Evolutionary conservation across 1,140 invertebrate species (phyloP).

Genomic region (Drosophila rhopaloa): DNA sequence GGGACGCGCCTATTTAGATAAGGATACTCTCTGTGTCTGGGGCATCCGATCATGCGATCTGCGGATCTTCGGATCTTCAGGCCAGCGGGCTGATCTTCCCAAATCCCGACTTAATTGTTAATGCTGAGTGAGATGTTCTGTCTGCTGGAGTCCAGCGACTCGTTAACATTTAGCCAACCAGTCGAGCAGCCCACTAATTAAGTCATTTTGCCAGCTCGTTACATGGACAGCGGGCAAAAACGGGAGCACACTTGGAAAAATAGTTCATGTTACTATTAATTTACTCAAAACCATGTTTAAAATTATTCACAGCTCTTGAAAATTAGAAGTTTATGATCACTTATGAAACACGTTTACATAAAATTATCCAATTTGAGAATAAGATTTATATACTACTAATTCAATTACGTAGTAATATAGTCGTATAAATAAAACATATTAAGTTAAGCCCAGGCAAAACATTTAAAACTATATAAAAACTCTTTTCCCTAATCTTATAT

Average conservation of each 20-base stretch:
- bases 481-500: too few relatives aligned
- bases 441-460: too few relatives aligned
- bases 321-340: too few relatives aligned
- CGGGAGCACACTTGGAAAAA: slow-evolving; percentile 17
- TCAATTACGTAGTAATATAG: too few relatives aligned
- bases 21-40: slow-evolving; percentile 19
- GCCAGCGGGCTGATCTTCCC: slow-evolving; percentile 22
- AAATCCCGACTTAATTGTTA: slow-evolving; percentile 46
- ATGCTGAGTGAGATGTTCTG: slow-evolving; percentile 61
- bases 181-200: slow-evolving; percentile 60
- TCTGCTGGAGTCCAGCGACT: slow-evolving; percentile 13
- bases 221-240: slow-evolving; percentile 40
- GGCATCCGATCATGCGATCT: neutral
- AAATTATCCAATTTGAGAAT: too few relatives aligned
- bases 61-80: slow-evolving; percentile 4
- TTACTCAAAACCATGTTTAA: too few relatives aligned
- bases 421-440: too few relatives aligned
- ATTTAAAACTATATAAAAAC: too few relatives aligned
- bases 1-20: slow-evolving; percentile 82
- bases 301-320: too few relatives aligned
- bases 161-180: slow-evolving; percentile 57
- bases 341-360: too few relatives aligned
- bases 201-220: slow-evolving; percentile 80
- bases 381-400: too few relatives aligned
- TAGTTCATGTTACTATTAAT: too few relatives aligned